Percentiles rank a stretch among this genome's conserved stretches.
phyloP scores from a whole-genome alignment of 2,888 invertebrate genomes.

The Priapulus caudatus region DNA sequence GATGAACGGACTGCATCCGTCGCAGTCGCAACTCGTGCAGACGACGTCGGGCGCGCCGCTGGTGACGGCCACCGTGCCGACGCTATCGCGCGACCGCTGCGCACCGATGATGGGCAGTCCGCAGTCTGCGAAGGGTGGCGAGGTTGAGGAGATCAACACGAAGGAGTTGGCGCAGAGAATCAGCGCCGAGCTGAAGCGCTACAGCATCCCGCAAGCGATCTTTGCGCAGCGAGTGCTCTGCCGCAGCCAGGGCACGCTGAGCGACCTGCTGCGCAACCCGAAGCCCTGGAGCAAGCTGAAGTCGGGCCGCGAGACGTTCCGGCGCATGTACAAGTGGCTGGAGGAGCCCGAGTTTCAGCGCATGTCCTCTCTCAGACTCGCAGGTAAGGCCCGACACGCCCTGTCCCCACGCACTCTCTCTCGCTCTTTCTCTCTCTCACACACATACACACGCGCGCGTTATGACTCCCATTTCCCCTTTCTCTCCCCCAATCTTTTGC shows the following conservation, averaged over 20 bases:
- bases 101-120: not conserved
- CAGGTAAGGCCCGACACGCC: not conserved
- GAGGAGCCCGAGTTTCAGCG: constrained; percentile 9
- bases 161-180: constrained; percentile 19
- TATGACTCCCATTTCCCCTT: constrained; percentile 10
- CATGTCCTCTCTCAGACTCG: constrained; percentile 8
- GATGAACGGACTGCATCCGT: not conserved
- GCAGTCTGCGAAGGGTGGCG: constrained; percentile 5
- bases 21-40: not conserved
- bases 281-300: constrained; percentile 36
- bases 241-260: constrained; percentile 33
- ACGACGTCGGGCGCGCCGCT: not conserved
- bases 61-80: not conserved
- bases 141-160: constrained; percentile 15
- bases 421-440: constrained; percentile 11
- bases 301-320: constrained; percentile 33
- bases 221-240: constrained; percentile 31
- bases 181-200: constrained; percentile 30
- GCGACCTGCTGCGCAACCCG: constrained; percentile 32
- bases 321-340: constrained; percentile 17
- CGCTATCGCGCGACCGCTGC: not conserved
- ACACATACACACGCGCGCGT: constrained; percentile 8
- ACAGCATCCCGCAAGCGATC: constrained; percentile 26
- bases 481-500: constrained; percentile 13
- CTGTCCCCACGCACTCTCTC: constrained; percentile 9